Base-by-base conservation (phyloP, 2,113 vertebrate genomes). In the zebrafish (Danio rerio) region DNA sequence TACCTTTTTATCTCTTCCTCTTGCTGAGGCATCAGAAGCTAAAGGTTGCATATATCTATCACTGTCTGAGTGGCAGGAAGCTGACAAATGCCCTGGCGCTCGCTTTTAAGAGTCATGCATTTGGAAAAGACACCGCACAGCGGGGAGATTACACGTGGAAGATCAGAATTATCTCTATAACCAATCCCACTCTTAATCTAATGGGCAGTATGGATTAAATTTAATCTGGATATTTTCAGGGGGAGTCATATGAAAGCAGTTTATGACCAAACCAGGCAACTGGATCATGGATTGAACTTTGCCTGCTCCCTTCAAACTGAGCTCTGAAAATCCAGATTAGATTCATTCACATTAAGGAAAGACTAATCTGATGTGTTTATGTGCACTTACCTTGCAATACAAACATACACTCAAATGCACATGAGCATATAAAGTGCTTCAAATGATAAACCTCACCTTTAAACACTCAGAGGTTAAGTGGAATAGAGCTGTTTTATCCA, bases 31-130 rank as follows among this genome's bases (percentile, higher is more conserved):
- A 70, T 40, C 43, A 76, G 70, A 79, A 77, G 69, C 65, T 52
- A 86, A 83, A 80, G 68, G 63, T 71, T 78, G 69, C 65, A 75
- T n/a, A 71, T 79, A 74, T 79, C 53, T 12, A 68, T 80, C 81
- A 79, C 18, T 61, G 75, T 69, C 80, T 69, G 9, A 20, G 50
- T 62, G 50, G 2, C 70, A 62, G 16, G 20, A 13, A 72, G 63
- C 49, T 66, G 55, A 77, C 31, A 15, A 71, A 77, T 47, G 21
- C 56, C 55, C 18, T 13, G 53, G 20, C 53, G 7, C 16, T 69
- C 11, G 49, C 49, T 52, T 73, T 59, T 21, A 50, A 53, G 58
- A 56, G 40, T 69, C 15, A 68, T 75, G 55, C 66, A 12, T 81
- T 68, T 21, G n/a, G 10, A 72, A 73, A 80, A 79, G 20, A 42